Percentiles rank a stretch among this genome's conserved stretches.
Evolutionary conservation across 2,888 invertebrate species (phyloP).

Genomic region (Agrochola macilenta): DNA sequence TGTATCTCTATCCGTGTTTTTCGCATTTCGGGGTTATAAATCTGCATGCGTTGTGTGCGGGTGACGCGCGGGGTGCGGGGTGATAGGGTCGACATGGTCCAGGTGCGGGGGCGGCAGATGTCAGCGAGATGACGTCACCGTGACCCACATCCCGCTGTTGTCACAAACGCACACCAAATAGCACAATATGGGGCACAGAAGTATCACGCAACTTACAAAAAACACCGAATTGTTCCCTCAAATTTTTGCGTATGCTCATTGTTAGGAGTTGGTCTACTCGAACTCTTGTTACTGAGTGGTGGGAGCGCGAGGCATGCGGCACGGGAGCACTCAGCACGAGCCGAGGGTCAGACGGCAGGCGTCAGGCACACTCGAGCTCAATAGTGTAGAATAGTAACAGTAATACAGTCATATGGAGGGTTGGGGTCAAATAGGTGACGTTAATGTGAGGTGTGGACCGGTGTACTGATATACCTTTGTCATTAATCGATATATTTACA

Average conservation of each 20-base stretch:
- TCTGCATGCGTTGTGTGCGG: constrained; percentile 79
- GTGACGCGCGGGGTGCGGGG: constrained; percentile 32
- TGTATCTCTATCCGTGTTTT: constrained; percentile 24
- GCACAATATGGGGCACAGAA: constrained; percentile 8
- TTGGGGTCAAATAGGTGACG: background rate
- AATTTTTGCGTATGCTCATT: background rate
- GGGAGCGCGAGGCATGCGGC: background rate
- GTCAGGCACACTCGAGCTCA: background rate
- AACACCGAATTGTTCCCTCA: background rate
- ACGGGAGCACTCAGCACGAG: constrained; percentile 14
- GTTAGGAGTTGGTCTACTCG: constrained; percentile 14
- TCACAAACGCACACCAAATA: constrained; percentile 23
- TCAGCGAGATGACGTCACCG: constrained; percentile 66
- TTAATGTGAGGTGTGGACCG: background rate
- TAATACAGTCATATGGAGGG: background rate
- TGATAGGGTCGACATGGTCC: constrained; percentile 64
- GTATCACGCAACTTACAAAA: background rate
- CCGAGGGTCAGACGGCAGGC: background rate
- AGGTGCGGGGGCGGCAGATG: constrained; percentile 89
- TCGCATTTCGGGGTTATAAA: constrained; percentile 72
- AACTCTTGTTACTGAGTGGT: background rate
- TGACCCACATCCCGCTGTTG: constrained; percentile 79
- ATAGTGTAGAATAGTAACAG: background rate
- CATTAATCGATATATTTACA: background rate
- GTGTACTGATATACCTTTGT: background rate